phyloP scores from a whole-genome alignment of 2,797 vertebrate species.

The Typhlichthys eigenmanni region DNA sequence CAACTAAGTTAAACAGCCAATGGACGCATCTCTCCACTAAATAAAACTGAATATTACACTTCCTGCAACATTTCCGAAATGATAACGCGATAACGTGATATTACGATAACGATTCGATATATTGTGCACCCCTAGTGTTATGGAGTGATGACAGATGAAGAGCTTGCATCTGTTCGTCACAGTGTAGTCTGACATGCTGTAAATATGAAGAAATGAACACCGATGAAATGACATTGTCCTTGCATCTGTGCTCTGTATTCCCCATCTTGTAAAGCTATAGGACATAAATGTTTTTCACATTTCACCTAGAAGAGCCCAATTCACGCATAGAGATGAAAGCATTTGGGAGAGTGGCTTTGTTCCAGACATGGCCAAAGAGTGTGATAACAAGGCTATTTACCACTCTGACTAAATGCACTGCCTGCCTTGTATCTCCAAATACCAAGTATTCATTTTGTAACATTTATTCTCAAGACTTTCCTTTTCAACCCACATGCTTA shows the following conservation, averaged over 20 bases:
- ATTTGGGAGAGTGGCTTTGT: constrained; percentile 26
- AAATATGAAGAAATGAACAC: constrained; percentile 26
- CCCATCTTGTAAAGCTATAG: constrained; percentile 24
- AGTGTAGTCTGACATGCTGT: no score
- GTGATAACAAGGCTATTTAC: constrained; percentile 62
- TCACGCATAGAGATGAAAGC: constrained; percentile 56
- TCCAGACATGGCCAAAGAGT: constrained; percentile 35
- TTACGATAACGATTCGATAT: no score
- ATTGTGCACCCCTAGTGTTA: background rate
- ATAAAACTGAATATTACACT: no score
- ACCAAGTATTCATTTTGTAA: constrained; percentile 34
- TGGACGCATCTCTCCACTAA: no score
- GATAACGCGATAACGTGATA: no score
- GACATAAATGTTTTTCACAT: constrained; percentile 14
- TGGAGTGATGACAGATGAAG: background rate
- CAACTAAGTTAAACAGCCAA: no score
- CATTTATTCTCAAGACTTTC: constrained; percentile 35
- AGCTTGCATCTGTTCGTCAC: background rate
- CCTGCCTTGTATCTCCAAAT: constrained; percentile 51
- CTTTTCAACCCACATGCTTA: constrained; percentile 12
- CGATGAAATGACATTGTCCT: background rate
- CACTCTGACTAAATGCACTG: constrained; percentile 32
- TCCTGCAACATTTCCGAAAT: no score
- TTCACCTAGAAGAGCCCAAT: constrained; percentile 42
- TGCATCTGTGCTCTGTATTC: constrained; percentile 32